phyloP scores from a whole-genome alignment of 2,797 vertebrate genomes.

The Rhinella marina region DNA sequence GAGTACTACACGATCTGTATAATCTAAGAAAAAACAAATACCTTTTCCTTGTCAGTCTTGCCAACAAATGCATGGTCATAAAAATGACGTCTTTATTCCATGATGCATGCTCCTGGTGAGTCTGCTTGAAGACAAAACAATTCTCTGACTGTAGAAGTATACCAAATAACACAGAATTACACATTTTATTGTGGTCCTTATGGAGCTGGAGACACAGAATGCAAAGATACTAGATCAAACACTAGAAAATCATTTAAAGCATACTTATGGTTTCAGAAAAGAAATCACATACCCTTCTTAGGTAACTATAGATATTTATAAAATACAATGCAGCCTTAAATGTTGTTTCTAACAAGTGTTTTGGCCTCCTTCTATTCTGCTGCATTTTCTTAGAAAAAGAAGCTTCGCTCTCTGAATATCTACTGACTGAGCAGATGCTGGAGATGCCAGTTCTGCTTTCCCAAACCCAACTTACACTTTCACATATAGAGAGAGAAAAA shows the following conservation, averaged over 20 bases:
- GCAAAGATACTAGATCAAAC: not conserved
- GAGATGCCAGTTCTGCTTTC: too few relatives aligned
- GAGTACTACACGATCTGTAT: slow-evolving; percentile 50
- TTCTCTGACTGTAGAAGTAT: slow-evolving; percentile 16
- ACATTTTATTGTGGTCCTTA: not conserved
- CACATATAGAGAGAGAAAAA: too few relatives aligned
- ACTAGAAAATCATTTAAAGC: not conserved
- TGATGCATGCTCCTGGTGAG: slow-evolving; percentile 50
- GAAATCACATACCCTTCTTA: not conserved
- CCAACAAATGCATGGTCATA: slow-evolving; percentile 59
- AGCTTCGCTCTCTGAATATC: too few relatives aligned
- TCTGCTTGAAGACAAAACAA: slow-evolving; percentile 51
- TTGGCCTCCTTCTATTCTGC: too few relatives aligned
- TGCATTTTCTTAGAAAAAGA: too few relatives aligned
- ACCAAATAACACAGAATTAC: not conserved
- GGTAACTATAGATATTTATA: not conserved
- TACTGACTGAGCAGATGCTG: too few relatives aligned
- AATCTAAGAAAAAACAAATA: slow-evolving; percentile 61
- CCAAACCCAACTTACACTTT: too few relatives aligned
- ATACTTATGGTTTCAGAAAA: not conserved
- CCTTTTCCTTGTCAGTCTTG: slow-evolving; percentile 48
- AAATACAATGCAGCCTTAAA: not conserved
- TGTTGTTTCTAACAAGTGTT: not conserved
- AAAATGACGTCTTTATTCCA: slow-evolving; percentile 58
- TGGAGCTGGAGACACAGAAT: not conserved